These are phyloP conservation scores for Hirtodrosophila histrioides DNA, from an alignment of 2,888 invertebrate species.

Conservation along the genomic window DNA sequence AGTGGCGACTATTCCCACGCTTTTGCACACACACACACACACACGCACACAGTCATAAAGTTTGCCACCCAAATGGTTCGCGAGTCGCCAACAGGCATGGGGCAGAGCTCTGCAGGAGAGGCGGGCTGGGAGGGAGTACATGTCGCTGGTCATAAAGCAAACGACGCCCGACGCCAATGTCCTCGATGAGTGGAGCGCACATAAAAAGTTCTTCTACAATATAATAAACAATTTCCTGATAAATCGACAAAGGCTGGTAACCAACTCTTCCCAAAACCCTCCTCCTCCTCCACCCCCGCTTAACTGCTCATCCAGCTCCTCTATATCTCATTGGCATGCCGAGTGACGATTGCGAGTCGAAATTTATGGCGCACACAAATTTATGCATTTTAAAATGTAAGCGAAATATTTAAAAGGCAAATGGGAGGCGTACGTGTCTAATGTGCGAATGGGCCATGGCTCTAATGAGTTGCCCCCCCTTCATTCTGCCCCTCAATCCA, in stretches of 20 bases:
- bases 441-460: slow-evolving; percentile 66
- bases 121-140: slow-evolving; percentile 1
- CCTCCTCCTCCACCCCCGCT: too few species aligned
- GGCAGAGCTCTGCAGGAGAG: neutral
- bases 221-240: slow-evolving; percentile 78
- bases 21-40: slow-evolving; percentile 38
- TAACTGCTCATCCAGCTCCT: neutral
- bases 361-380: slow-evolving; percentile 67
- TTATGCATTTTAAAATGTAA: slow-evolving; percentile 74
- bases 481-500: slow-evolving; percentile 15
- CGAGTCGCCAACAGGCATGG: slow-evolving; percentile 34
- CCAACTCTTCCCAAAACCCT: too few species aligned
- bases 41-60: slow-evolving; percentile 35
- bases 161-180: slow-evolving; percentile 51
- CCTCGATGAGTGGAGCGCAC: slow-evolving; percentile 59
- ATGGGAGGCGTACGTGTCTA: slow-evolving; percentile 72
- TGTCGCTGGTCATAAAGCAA: slow-evolving; percentile 61
- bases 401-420: slow-evolving; percentile 58
- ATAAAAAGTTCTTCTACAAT: slow-evolving; percentile 71
- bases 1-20: slow-evolving; percentile 66
- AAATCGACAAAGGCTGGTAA: slow-evolving; percentile 58
- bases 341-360: slow-evolving; percentile 44
- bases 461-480: slow-evolving; percentile 50
- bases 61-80: slow-evolving; percentile 57
- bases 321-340: slow-evolving; percentile 69